These are phyloP conservation scores for Pseudorectes ferrugineus DNA, from an alignment of 2,113 vertebrate genomes.

Conservation along the genomic window DNA sequence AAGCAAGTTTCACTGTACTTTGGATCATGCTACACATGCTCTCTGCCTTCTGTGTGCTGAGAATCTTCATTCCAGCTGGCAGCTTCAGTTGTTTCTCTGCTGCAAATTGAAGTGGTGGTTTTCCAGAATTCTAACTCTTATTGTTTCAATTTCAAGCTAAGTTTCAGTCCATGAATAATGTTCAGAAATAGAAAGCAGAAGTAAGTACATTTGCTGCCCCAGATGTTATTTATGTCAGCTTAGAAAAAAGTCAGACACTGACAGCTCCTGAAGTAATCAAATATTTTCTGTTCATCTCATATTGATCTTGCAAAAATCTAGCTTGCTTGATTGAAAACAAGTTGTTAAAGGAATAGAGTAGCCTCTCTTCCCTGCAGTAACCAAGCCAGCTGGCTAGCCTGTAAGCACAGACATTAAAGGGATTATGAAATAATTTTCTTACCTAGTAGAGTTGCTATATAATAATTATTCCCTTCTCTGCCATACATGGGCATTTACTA, in stretches of 20 bases:
- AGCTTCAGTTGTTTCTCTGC: neutral
- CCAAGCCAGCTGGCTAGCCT: neutral
- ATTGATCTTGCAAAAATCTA: neutral
- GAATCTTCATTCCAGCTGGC: neutral
- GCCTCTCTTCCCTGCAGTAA: neutral
- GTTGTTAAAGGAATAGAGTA: neutral
- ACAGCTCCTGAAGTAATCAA: neutral
- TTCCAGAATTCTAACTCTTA: constrained; percentile 5
- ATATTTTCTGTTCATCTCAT: constrained; percentile 14
- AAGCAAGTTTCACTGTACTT: neutral
- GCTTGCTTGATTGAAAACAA: neutral
- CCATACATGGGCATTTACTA: neutral
- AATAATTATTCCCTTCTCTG: neutral
- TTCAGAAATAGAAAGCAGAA: neutral
- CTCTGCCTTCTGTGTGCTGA: neutral
- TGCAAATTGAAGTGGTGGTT: neutral
- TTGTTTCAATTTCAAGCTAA: constrained; percentile 14
- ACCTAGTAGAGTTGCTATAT: neutral
- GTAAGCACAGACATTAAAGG: neutral
- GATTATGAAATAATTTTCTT: neutral
- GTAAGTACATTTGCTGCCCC: neutral
- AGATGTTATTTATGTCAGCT: neutral
- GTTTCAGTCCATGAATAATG: neutral
- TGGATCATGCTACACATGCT: neutral
- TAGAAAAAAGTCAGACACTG: neutral